Conservation (phyloP, 2,797 vertebrate genomes). For the Liasis olivaceus region DNA sequence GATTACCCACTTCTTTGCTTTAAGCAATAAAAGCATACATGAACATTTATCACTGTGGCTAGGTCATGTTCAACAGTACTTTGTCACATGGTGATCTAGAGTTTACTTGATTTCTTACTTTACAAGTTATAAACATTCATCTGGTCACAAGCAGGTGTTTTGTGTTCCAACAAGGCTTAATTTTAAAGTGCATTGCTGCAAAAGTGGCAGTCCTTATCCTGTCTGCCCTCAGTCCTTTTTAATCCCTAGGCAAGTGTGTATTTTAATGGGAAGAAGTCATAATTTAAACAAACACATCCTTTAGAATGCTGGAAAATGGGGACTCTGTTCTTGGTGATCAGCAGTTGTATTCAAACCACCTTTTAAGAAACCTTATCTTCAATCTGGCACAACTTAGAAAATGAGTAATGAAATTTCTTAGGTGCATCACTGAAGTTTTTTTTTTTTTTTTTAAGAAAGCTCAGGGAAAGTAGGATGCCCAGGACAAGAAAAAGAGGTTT, state of each 20-base stretch:
- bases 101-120: neutral
- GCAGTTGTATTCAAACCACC: neutral
- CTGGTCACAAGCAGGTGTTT: neutral
- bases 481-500: neutral
- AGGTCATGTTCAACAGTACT: neutral
- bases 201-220: neutral
- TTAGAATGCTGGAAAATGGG: neutral
- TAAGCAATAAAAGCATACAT: neutral
- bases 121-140: neutral
- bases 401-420: neutral
- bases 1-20: neutral
- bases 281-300: neutral
- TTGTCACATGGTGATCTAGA: neutral
- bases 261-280: neutral
- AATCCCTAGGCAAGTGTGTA: neutral
- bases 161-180: neutral
- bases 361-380: neutral
- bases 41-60: neutral
- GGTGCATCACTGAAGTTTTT: neutral
- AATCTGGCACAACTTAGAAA: constrained; percentile 21
- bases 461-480: neutral
- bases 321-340: neutral
- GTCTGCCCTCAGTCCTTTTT: too few relatives aligned
- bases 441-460: neutral
- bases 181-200: neutral